Base-by-base conservation (phyloP, 2,888 invertebrate genomes). In the Spialia ferax region DNA sequence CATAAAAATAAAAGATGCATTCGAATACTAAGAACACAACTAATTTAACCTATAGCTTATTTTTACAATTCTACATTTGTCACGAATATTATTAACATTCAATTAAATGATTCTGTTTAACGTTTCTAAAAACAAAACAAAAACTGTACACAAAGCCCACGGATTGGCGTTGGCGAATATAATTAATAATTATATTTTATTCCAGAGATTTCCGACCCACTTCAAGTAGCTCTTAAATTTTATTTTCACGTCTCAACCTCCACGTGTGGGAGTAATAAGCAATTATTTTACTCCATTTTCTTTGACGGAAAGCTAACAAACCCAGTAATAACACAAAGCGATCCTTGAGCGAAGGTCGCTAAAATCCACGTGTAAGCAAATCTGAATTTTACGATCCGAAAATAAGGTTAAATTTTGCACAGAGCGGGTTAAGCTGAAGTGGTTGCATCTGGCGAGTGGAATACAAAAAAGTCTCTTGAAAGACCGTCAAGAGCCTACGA, bases 261-360 rank as follows among this genome's bases (percentile, higher is more conserved):
- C 35, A 64, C 38, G 35, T 52, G 50, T 59, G 26, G 38, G 50
- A 4, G 56, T 64, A 48, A 56, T 65, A 65, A 65, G 38, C 59
- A 65, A 52, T 59, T 65, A 65, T 59, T 52, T 65, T 26, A 65
- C 59, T 50, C 38, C 35, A 59, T 65, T 65, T 65, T 65, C 50
- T 65, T 64, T 65, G 50, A 65, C 38, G 59, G 26, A 59, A 65
- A 65, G 59, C 65, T 65, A 65, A 65, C 65, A 48, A 64, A 56
- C 56, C 50, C 52, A 26, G 65, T 65, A 59, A 52, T 65, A 59
- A 57, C 22, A 59, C 57, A 64, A 59, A 57, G 57, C 20, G 38
- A 32, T 65, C 48, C 38, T 57, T 26, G 13, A 65, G 64, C 7
- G 7, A 38, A 59, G 55, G 55, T 15, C 45, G 56, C 32, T 29